Evolutionary conservation across 2,113 vertebrate species (phyloP), one percentile per base, ranked within the genome.

Genomic region (Nycticryphes semicollaris): DNA sequence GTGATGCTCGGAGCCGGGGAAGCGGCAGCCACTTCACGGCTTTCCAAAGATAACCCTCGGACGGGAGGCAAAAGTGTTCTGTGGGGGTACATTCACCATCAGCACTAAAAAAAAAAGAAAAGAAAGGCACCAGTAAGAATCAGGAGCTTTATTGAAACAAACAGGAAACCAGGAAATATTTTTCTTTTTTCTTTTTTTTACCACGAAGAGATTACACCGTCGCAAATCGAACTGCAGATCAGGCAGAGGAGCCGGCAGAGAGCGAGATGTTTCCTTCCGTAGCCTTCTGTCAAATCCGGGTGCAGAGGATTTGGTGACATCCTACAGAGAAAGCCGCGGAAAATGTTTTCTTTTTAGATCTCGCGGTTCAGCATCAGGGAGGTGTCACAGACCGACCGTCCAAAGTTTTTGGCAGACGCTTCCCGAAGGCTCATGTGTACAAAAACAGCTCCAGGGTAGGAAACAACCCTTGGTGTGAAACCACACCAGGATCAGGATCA

Each of bases 61-160:
- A n/a, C 6, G 50, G 63, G 2, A 41, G 57, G 69, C 35, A 39
- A 22, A 22, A 68, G 50, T 3, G 2, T 50, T 51, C 70, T 20
- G 1, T 1, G n/a, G 1, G 6, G 41, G 67, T n/a, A 13, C 3
- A 2, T 12, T 17, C 73, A 8, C 54, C 21, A 64, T 0, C 27
- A 25, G 59, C 37, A 13, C 45, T 18, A 9, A 21, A 39, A 28
- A 39, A 39, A 39, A 39, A 21, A 45, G 24, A 53, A 30, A 16
- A 43, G 63, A 0, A 43, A 84, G 73, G 90, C 35, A 50, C 60
- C 50, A 4, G 20, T 15, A 14, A 59, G 77, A n/a, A 17, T 6
- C 11, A 3, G 23, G 72, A 39, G 2, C 60, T 64, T 35, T 2
- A 53, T 0, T 53, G 77, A 69, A 75, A 69, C 67, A 69, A 90